Conservation (phyloP, 2,888 invertebrate species). For the Tinea semifulvella region DNA sequence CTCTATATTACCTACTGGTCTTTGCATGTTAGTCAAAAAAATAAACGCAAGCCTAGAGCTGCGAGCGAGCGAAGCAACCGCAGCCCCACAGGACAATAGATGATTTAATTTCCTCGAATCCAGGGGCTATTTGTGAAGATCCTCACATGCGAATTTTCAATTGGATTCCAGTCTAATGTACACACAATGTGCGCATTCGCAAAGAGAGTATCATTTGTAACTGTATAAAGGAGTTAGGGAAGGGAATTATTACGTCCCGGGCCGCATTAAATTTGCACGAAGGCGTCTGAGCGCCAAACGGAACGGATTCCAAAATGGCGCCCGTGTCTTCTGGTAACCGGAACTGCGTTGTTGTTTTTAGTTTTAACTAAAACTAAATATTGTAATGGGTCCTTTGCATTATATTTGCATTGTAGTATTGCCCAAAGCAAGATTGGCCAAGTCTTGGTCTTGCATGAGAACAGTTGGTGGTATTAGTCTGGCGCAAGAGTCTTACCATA, state of each 20-base stretch:
- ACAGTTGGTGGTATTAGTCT: too few relatives aligned
- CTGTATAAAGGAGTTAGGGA: conserved; percentile 11
- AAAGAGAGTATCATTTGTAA: conserved; percentile 16
- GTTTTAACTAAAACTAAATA: neutral
- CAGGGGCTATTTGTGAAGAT: conserved; percentile 16
- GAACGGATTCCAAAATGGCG: conserved; percentile 1
- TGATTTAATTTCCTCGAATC: conserved; percentile 16
- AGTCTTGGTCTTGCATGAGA: too few relatives aligned
- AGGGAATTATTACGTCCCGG: conserved; percentile 10
- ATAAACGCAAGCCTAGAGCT: too few relatives aligned
- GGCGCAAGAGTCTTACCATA: too few relatives aligned
- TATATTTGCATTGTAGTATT: too few relatives aligned
- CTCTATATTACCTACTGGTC: too few relatives aligned
- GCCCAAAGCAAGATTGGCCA: too few relatives aligned
- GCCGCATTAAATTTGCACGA: conserved; percentile 14
- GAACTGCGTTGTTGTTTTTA: neutral
- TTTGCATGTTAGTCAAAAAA: too few relatives aligned
- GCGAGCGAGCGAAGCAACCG: conserved; percentile 6
- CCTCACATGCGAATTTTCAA: conserved; percentile 15
- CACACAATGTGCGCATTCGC: conserved; percentile 14
- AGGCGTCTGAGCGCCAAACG: conserved; percentile 1
- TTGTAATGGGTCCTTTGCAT: too few relatives aligned
- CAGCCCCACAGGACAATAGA: conserved; percentile 15
- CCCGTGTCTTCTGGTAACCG: neutral
- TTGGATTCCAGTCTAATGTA: conserved; percentile 16